Evolutionary conservation across 1,140 invertebrate genomes (phyloP).

Genomic region (Saccostrea echinata): DNA sequence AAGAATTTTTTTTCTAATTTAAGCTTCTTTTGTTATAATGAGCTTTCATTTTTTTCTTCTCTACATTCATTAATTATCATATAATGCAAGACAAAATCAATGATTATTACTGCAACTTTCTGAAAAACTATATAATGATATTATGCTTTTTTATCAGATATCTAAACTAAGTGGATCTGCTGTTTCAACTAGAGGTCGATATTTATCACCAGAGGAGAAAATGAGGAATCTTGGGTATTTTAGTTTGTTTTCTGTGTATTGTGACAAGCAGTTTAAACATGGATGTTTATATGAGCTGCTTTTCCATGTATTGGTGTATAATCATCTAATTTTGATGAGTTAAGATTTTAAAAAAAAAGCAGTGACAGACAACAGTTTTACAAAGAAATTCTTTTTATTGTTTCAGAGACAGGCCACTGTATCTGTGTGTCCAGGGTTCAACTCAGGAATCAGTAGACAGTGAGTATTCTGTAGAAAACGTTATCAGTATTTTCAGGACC

Average conservation of each 20-base stretch:
- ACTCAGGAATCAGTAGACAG: conserved; percentile 83
- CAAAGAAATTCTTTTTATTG: neutral
- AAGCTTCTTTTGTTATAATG: too few species aligned
- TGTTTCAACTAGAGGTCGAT: conserved; percentile 84
- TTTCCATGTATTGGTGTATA: neutral
- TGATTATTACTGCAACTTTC: neutral
- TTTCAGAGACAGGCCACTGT: conserved; percentile 83
- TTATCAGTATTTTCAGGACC: too few species aligned
- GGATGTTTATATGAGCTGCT: neutral
- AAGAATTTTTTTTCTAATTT: too few species aligned
- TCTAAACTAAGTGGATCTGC: conserved; percentile 82
- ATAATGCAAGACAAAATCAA: neutral
- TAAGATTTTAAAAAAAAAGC: too few species aligned
- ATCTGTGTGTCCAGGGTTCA: conserved; percentile 84
- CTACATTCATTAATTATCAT: too few species aligned
- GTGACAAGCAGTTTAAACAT: neutral
- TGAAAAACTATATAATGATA: neutral
- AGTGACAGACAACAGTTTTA: too few species aligned
- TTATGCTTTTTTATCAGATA: conserved; percentile 71
- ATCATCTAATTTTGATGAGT: neutral
- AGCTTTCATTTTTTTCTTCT: too few species aligned
- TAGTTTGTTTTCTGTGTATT: neutral
- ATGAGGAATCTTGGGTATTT: conserved; percentile 77
- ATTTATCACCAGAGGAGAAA: conserved; percentile 83
- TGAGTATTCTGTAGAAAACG: conserved; percentile 75